Evolutionary conservation across 2,113 vertebrate species (phyloP).

Genomic region (Microcebus murinus): DNA sequence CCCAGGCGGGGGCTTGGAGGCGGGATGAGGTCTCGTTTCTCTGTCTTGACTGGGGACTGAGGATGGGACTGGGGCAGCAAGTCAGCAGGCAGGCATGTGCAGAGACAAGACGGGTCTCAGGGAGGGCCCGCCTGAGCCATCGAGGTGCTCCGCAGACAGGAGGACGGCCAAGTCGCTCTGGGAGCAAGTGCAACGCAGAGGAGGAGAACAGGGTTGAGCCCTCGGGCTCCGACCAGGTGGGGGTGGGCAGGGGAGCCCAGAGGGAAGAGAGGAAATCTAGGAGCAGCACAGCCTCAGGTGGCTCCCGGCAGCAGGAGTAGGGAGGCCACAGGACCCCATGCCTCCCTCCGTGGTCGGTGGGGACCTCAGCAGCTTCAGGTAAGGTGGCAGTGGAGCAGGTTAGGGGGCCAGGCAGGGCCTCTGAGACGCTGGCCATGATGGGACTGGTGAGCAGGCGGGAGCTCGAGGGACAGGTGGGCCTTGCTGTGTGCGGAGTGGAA

Average conservation of each 20-base stretch:
- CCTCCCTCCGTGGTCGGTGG: not conserved
- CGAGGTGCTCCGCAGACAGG: not conserved
- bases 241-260: not conserved
- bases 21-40: not conserved
- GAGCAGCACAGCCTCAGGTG: not conserved
- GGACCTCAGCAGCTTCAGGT: not conserved
- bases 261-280: not conserved
- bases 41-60: not conserved
- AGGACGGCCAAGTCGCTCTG: not conserved
- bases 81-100: too few relatives aligned
- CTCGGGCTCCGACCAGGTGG: not conserved
- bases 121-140: not conserved
- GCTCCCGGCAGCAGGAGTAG: rapidly evolving
- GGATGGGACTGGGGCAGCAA: not conserved
- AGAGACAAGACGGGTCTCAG: too few relatives aligned
- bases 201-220: not conserved
- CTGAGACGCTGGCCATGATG: not conserved
- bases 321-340: too few relatives aligned
- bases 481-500: not conserved
- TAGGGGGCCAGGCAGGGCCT: not conserved
- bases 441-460: not conserved
- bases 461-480: not conserved
- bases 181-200: not conserved
- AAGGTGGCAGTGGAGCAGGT: not conserved
- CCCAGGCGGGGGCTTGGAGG: not conserved